Base-by-base conservation (phyloP, 2,797 vertebrate genomes). In the Acanthopagrus latus region DNA sequence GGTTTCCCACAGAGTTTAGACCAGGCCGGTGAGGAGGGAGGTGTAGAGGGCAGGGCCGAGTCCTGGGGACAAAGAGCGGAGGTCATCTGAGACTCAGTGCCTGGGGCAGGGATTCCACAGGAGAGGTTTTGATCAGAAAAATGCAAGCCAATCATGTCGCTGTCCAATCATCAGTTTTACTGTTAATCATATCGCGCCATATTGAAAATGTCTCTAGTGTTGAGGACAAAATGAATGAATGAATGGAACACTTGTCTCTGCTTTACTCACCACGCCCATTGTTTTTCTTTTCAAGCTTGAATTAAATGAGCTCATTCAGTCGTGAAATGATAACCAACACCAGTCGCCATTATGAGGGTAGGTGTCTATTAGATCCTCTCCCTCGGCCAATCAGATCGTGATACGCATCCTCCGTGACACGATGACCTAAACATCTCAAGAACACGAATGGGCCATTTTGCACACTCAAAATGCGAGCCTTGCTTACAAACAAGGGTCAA, bases 1-100 rank as follows among this genome's bases (percentile, higher is more conserved):
- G 82, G 88, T 62, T 94, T 93, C 92, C 89, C 92, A 93, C 91
- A 93, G 89, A 90, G 91, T 93, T 93, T 89, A 89, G 89, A 71
- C 52, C 38, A 72, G 62, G 78, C 68, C 88, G 65, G 76, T 68
- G 72, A 80, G 83, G 71, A 85, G 74, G 76, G 84, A 80, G 93
- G 86, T 74, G 86, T 78, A 5, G 74, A 88, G 90, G 85, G 82
- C 86, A 88, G 78, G 48, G 50, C 74, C 66, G 77, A 63, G 76
- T 82, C 81, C 83, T 79, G 6, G 14, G 88, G 91, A 92, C 90
- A 90, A 93, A 90, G 90, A 76, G 20, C 3, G 82, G 73, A 86
- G 93, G 92, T 93, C 92, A 87, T 78, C 77, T 41, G 12, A 76
- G 78, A 81, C 77, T 80, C 65, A 20, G 68, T 44, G 84, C 82